phyloP scores from a whole-genome alignment of 2,888 invertebrate genomes.

The Tipula unca region DNA sequence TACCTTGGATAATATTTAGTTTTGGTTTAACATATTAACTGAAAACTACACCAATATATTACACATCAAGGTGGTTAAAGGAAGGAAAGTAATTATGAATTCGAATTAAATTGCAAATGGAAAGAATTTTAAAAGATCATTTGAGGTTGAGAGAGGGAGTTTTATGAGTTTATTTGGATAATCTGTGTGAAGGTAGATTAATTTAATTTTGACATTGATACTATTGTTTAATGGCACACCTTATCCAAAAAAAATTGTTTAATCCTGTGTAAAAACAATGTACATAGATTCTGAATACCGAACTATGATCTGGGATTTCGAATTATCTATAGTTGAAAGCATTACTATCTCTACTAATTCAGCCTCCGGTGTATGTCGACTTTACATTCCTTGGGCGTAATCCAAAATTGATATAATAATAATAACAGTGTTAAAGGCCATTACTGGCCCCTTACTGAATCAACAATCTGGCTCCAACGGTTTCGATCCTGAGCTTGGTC shows the following conservation, averaged over 20 bases:
- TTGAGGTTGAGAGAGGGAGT: neutral
- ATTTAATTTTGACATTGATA: neutral
- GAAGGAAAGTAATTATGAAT: neutral
- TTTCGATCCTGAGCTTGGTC: too few relatives aligned
- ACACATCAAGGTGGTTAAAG: neutral
- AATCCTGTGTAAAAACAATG: neutral
- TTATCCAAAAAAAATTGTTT: neutral
- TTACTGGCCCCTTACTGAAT: too few relatives aligned
- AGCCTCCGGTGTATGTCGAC: too few relatives aligned
- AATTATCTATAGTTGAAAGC: too few relatives aligned
- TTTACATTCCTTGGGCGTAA: too few relatives aligned
- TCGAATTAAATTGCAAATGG: neutral
- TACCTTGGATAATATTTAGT: neutral
- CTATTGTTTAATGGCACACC: neutral
- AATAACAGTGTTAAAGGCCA: too few relatives aligned
- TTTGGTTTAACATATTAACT: neutral
- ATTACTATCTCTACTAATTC: too few relatives aligned
- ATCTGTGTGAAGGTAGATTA: neutral
- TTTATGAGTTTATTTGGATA: neutral
- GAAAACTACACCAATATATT: neutral
- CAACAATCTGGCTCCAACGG: too few relatives aligned
- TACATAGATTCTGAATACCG: too few relatives aligned
- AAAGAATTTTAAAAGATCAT: neutral
- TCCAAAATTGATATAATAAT: too few relatives aligned
- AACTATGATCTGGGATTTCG: too few relatives aligned